Evolutionary conservation across 2,113 vertebrate genomes (phyloP), one percentile per base, ranked within the genome.

Genomic region (Mirounga angustirostris): DNA sequence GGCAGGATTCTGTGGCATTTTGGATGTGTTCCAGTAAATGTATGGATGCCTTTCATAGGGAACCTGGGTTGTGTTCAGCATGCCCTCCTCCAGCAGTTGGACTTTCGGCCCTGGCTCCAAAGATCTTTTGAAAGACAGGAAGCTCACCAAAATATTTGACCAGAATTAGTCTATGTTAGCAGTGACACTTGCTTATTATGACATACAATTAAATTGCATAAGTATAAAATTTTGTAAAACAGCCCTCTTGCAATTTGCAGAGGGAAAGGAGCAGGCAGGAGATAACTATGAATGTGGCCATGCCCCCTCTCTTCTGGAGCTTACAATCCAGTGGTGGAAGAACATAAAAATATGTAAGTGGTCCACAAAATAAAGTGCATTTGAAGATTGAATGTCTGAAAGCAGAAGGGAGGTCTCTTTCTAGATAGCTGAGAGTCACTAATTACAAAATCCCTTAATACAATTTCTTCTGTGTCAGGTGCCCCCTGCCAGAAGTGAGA

Each of bases 41-140:
- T 12, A 4, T 13, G 79, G 46, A 61, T 92, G 46, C 16, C 16
- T 94, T 36, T 94, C 90, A 30, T 21, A 52, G 16, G 69, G 22
- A 79, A 43, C 19, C 26, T 1, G 1, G 63, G 78, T 79, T 22
- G 22, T 74, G 21, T 22, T 79, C 36, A 95, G 56, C 50, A 43
- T 12, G 0, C 24, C 30, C 22, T 65, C 30, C 36, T 36, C n/a
- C 36, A 94, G 28, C n/a, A 84, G 58, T 30, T 82, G 40, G 26
- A 86, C 65, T 92, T 92, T 89, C 7, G 58, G 61, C 33, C 52
- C 59, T 95, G 28, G 22, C 74, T 94, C 59, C n/a, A 43, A 95
- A 79, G 61, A 71, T 71, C 78, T 81, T 89, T 92, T 33, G 73
- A 94, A 94, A 87, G 30, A 43, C n/a, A 86, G 33, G 59, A 92